Evolutionary conservation across 2,113 vertebrate genomes (phyloP).

Genomic region (Oncorhynchus masou): DNA sequence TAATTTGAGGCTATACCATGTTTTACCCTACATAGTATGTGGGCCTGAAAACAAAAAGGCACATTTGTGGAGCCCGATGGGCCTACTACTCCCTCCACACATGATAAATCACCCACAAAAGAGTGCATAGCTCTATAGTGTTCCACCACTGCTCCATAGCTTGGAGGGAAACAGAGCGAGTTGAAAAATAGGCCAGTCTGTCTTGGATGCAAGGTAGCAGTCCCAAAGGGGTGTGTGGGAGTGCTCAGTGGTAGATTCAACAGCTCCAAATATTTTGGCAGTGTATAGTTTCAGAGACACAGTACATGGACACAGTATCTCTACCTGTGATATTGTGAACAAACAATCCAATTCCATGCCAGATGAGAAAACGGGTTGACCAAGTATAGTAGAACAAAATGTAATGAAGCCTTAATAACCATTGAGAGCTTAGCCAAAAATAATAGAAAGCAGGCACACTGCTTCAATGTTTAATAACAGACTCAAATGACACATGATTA

Average conservation of each 20-base stretch:
- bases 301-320: constrained; percentile 2
- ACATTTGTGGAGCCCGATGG: constrained; percentile 4
- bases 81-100: background rate
- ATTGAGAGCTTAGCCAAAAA: background rate
- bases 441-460: background rate
- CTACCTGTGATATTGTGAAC: background rate
- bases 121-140: constrained; percentile 5
- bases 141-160: constrained; percentile 15
- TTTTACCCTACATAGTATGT: background rate
- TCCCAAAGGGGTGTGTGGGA: constrained; percentile 14
- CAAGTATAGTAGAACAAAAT: background rate
- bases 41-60: background rate
- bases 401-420: background rate
- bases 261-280: constrained; percentile 18
- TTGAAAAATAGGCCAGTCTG: constrained; percentile 50
- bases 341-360: background rate
- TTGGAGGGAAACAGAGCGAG: constrained; percentile 30
- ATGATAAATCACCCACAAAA: constrained; percentile 18
- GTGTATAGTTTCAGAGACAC: constrained; percentile 6
- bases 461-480: too few relatives aligned
- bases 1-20: background rate
- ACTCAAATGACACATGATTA: too few relatives aligned
- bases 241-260: constrained; percentile 12
- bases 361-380: background rate
- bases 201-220: constrained; percentile 14